Evolutionary conservation across 1,140 invertebrate genomes (phyloP).

Genomic region (Sarcophaga peregrina): DNA sequence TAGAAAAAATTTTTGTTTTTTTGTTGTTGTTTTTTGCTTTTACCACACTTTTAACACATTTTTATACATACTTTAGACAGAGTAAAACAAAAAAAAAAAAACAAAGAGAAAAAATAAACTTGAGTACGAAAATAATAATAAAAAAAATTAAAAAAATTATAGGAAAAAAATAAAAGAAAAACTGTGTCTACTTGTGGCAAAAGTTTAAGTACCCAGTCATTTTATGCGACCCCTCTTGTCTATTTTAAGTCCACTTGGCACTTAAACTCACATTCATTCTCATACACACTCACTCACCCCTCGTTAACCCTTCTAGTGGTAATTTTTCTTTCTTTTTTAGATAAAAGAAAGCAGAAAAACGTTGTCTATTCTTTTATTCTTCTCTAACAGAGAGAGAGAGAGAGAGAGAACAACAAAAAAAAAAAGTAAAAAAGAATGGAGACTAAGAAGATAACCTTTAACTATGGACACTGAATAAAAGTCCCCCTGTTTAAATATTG

Average conservation of each 20-base stretch:
- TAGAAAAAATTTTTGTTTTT: too few relatives aligned
- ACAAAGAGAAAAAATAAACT: too few relatives aligned
- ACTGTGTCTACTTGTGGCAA: background rate
- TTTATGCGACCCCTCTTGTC: background rate
- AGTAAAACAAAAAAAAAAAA: background rate
- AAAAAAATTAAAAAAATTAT: too few relatives aligned
- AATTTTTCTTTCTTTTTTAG: background rate
- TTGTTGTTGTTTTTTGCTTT: background rate
- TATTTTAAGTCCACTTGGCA: background rate
- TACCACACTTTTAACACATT: background rate
- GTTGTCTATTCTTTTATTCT: conserved; percentile 8
- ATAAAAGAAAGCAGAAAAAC: too few relatives aligned
- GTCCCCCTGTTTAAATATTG: background rate
- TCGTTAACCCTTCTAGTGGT: background rate
- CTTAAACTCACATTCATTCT: background rate
- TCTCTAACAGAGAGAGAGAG: too few relatives aligned
- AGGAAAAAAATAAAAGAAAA: background rate
- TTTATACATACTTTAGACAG: background rate
- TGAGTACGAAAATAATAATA: too few relatives aligned
- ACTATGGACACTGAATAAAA: background rate
- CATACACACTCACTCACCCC: background rate
- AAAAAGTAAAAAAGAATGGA: background rate
- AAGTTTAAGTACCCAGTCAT: conserved; percentile 9
- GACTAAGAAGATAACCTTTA: background rate
- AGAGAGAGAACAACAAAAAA: background rate